A percentile compares a stretch with the other conserved stretches of the same genome.
phyloP scores from a whole-genome alignment of 37 sponge, comb jelly and placozoan species.

The Axinella damicornis region DNA sequence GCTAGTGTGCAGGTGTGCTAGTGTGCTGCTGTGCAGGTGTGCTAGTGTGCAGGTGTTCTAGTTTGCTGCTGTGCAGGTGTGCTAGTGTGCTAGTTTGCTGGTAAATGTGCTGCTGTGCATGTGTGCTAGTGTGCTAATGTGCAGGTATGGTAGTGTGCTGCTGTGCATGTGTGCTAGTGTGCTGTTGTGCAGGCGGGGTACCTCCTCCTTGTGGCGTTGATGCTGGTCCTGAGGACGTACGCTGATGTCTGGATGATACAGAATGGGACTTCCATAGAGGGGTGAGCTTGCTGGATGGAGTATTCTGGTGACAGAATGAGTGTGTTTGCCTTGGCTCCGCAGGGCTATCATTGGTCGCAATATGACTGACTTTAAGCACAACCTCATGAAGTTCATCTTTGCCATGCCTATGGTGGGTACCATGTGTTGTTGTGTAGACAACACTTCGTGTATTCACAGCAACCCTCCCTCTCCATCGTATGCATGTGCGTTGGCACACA shows the following conservation, averaged over 20 bases:
- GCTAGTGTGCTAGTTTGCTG: too few species aligned
- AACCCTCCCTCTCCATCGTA: background rate
- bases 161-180: background rate
- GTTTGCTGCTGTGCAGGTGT: too few species aligned
- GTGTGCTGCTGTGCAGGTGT: too few species aligned
- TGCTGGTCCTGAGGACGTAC: conserved; percentile 85
- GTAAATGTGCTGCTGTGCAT: too few species aligned
- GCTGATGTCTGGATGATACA: conserved; percentile 97
- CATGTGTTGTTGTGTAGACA: conserved; percentile 28
- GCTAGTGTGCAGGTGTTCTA: too few species aligned
- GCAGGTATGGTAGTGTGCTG: too few species aligned
- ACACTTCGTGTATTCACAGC: background rate
- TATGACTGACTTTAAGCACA: conserved; percentile 42
- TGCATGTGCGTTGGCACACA: background rate
- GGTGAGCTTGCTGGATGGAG: conserved; percentile 41
- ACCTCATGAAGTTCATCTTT: conserved; percentile 70
- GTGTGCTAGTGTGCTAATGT: background rate
- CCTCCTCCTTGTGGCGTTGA: conserved; percentile 79
- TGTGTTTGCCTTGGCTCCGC: background rate
- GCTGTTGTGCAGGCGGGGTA: conserved; percentile 63
- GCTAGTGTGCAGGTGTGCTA: too few species aligned
- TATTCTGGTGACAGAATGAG: background rate
- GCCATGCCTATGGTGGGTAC: conserved; percentile 94
- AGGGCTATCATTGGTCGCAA: conserved; percentile 91
- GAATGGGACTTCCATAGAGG: conserved; percentile 91